A percentile compares a stretch with the other conserved stretches of the same genome.
These are phyloP conservation scores for Orthonychiurus folsomi DNA, from an alignment of 2,888 invertebrate species.

Conservation along the genomic window DNA sequence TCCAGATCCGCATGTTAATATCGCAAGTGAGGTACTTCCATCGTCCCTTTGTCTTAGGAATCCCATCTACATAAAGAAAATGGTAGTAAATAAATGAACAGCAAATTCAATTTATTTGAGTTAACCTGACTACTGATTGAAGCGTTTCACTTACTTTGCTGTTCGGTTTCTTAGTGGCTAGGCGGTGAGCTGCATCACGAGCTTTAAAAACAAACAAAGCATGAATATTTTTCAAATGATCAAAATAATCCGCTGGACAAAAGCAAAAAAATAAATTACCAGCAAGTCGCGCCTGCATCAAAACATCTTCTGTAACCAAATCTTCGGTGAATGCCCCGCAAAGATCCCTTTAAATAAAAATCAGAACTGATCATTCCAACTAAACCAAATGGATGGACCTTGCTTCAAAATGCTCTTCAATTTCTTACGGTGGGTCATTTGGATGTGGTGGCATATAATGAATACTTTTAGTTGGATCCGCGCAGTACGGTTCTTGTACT, in stretches of 20 bases:
- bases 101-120: conserved; percentile 5
- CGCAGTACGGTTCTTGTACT: conserved; percentile 45
- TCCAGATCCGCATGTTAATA: conserved; percentile 66
- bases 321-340: conserved; percentile 71
- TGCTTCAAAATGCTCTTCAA: too few relatives aligned
- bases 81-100: background rate
- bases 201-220: too few relatives aligned
- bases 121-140: conserved; percentile 2
- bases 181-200: conserved; percentile 57
- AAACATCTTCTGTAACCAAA: conserved; percentile 64
- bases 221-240: too few relatives aligned
- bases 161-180: conserved; percentile 50
- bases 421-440: conserved; percentile 38
- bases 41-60: conserved; percentile 78
- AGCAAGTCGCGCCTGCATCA: conserved; percentile 63
- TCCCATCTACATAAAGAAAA: conserved; percentile 53
- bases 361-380: background rate
- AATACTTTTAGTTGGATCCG: conserved; percentile 38
- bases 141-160: conserved; percentile 44
- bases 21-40: conserved; percentile 78
- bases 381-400: background rate
- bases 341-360: conserved; percentile 46
- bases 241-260: too few relatives aligned
- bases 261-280: too few relatives aligned
- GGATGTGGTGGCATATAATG: conserved; percentile 40